Evolutionary conservation across 2,888 invertebrate species (phyloP).

Genomic region (Ophion costatus): DNA sequence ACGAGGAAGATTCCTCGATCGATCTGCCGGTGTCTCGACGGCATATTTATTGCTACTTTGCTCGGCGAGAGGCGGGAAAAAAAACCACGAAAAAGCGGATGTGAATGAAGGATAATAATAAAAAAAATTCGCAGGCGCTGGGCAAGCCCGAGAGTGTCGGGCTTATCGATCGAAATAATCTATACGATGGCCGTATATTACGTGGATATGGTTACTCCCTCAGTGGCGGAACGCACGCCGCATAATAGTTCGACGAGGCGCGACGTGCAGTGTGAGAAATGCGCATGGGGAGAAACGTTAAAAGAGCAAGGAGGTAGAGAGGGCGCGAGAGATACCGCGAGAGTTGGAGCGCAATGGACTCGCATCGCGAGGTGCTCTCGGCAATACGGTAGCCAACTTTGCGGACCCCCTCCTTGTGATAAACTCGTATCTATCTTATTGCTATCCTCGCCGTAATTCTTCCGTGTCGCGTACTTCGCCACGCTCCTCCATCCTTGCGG

Average conservation of each 20-base stretch:
- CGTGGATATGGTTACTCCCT: constrained; percentile 2
- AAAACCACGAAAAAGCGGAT: not conserved
- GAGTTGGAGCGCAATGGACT: constrained; percentile 14
- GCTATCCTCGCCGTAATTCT: constrained; percentile 80
- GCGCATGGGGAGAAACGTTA: constrained; percentile 20
- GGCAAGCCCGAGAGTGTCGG: constrained; percentile 18
- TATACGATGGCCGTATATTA: not conserved
- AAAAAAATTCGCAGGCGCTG: not conserved
- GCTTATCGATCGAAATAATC: constrained; percentile 44
- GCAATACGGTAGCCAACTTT: constrained; percentile 68
- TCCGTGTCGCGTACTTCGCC: constrained; percentile 73
- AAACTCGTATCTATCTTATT: constrained; percentile 80
- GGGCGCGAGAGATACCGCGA: not conserved
- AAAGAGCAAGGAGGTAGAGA: constrained; percentile 28
- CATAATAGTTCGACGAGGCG: constrained; percentile 23
- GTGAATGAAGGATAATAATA: not conserved
- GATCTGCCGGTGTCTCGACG: constrained; percentile 23
- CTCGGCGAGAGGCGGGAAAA: not conserved
- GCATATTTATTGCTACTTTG: constrained; percentile 45
- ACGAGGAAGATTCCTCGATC: not conserved
- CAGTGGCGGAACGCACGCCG: constrained; percentile 6
- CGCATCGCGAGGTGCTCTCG: constrained; percentile 24
- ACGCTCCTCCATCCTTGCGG: constrained; percentile 68
- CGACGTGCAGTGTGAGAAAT: constrained; percentile 15
- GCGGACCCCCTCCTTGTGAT: constrained; percentile 66